phyloP scores from a whole-genome alignment of 1,140 invertebrate species.

The Argopecten irradians region DNA sequence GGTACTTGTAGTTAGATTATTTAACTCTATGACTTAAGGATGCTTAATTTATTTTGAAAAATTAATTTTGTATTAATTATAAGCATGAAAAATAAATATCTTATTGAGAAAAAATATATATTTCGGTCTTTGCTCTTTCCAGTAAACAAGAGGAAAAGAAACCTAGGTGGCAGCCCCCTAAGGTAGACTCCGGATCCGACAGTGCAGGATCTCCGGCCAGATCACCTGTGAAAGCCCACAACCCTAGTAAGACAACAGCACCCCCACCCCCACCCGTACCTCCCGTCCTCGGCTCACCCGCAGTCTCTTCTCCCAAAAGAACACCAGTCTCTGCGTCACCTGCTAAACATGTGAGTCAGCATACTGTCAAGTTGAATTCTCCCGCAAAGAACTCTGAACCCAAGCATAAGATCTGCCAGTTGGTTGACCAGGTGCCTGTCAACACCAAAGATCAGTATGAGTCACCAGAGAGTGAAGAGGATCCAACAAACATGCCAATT shows the following conservation, averaged over 20 bases:
- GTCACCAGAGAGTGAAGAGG: slow-evolving; percentile 51
- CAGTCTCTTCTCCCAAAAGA: background rate
- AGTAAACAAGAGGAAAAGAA: slow-evolving; percentile 45
- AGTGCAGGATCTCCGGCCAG: background rate
- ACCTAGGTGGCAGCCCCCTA: slow-evolving; percentile 51
- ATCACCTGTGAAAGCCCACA: slow-evolving; percentile 18
- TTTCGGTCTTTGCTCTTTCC: too few species aligned
- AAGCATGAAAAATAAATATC: too few species aligned
- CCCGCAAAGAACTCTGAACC: slow-evolving; percentile 36
- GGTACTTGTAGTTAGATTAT: too few species aligned
- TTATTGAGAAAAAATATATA: too few species aligned
- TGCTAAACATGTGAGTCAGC: slow-evolving; percentile 36
- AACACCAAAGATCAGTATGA: slow-evolving; percentile 54
- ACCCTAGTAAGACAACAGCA: background rate
- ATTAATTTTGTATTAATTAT: too few species aligned
- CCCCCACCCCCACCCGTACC: slow-evolving; percentile 1
- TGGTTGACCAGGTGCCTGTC: slow-evolving; percentile 42
- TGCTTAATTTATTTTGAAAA: too few species aligned
- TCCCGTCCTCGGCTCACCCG: slow-evolving; percentile 20
- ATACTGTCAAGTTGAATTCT: slow-evolving; percentile 19
- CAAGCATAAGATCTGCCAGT: slow-evolving; percentile 34
- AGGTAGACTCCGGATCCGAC: slow-evolving; percentile 20
- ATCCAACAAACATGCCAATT: slow-evolving; percentile 59
- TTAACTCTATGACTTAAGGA: too few species aligned
- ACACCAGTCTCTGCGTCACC: slow-evolving; percentile 27